Evolutionary conservation across 2,113 vertebrate species (phyloP).

Genomic region (Macaca mulatta): DNA sequence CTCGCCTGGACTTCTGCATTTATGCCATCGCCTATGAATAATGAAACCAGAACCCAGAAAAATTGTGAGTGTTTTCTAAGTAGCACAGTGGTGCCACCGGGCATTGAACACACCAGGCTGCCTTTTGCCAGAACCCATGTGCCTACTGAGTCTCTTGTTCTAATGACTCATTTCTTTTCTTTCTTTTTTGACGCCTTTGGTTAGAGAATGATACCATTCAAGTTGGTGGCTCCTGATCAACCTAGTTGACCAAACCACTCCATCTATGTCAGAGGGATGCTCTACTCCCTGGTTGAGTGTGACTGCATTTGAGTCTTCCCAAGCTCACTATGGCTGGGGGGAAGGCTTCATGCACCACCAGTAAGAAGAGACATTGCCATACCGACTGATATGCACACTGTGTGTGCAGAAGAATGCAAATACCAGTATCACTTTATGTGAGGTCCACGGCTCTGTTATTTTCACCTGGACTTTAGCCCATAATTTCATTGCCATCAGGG

Average conservation of each 20-base stretch:
- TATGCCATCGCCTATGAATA: background rate
- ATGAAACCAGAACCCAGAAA: background rate
- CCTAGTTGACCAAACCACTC: background rate
- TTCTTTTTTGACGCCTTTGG: background rate
- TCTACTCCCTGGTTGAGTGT: background rate
- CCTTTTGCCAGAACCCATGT: background rate
- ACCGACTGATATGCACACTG: accelerated
- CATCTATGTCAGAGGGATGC: background rate
- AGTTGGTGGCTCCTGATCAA: background rate
- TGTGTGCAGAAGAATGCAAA: background rate
- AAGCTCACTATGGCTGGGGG: background rate
- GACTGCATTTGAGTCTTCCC: background rate
- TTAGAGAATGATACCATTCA: background rate
- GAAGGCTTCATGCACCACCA: no score
- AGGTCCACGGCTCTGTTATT: accelerated
- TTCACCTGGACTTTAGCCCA: background rate
- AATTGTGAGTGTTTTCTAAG: background rate
- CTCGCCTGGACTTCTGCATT: background rate
- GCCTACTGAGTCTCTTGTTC: background rate
- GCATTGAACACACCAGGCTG: background rate
- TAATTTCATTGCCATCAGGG: background rate
- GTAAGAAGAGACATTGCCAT: background rate
- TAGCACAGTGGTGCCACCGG: background rate
- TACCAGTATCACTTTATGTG: background rate
- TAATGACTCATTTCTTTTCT: background rate